These are phyloP conservation scores for Plodia interpunctella DNA, from an alignment of 1,140 invertebrate genomes.

Conservation along the genomic window DNA sequence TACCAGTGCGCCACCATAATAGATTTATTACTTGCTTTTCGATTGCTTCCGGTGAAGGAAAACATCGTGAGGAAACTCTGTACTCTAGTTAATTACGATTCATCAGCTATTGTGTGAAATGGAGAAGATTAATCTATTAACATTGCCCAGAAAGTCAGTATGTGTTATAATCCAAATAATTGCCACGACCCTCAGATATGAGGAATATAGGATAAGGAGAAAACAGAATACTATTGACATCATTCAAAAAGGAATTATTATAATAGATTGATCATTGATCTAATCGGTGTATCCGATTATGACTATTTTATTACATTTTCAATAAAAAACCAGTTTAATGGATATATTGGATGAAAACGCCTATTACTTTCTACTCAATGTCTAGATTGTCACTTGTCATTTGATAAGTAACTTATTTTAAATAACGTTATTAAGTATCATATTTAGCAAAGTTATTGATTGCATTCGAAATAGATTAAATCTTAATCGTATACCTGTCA, in stretches of 20 bases:
- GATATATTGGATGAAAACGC: neutral
- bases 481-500: too few relatives aligned
- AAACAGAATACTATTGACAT: neutral
- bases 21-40: too few relatives aligned
- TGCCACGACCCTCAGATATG: too few relatives aligned
- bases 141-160: too few relatives aligned
- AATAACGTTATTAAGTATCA: neutral
- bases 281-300: neutral
- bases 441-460: neutral
- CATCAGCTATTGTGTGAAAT: too few relatives aligned
- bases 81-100: too few relatives aligned
- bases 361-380: neutral
- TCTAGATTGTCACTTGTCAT: neutral
- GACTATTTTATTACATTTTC: neutral
- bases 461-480: neutral
- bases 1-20: too few relatives aligned
- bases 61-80: too few relatives aligned
- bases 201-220: too few relatives aligned
- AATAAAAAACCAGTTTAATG: neutral
- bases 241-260: neutral
- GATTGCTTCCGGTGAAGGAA: too few relatives aligned
- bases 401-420: constrained; percentile 1
- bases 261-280: neutral
- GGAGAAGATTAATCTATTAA: too few relatives aligned
- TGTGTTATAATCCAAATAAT: too few relatives aligned